Evolutionary conservation across 2,888 invertebrate species (phyloP), one percentile per base, ranked within the genome.

Genomic region (Limnephilus rhombicus): DNA sequence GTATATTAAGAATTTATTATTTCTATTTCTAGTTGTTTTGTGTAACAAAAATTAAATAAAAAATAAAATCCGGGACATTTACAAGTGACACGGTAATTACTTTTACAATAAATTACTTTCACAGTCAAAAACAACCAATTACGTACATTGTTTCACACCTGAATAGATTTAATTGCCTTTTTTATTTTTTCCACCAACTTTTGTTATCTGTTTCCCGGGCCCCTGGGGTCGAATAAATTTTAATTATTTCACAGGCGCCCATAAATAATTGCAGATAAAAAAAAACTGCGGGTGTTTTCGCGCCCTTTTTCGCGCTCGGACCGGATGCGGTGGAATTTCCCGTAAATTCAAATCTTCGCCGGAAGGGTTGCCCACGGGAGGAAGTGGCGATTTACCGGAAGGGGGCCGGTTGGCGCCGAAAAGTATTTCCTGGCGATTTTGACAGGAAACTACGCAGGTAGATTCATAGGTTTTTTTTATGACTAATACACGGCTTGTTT

Each of bases 251-350:
- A 83, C 83, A 41, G 83, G 37, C 37, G 37, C 37, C 83, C 34
- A 83, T 83, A 83, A 83, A 83, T 83, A 83, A 83, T 37, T 83
- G 37, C 37, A 83, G 83, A 83, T 83, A 83, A 83, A 83, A 49
- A 45, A 49, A 83, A 83, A 83, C 83, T 34, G 83, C 2, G 68
- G 68, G 68, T 34, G n/a, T 24, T 83, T 83, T 83, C 83, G 83
- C 37, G 83, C 83, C 83, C 83, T 41, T 83, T 41, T 83, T 41
- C 37, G 37, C 37, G 37, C 83, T 11, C 37, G 34, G 37, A 41
- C 34, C 83, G 83, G 83, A 83, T 24, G 83, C 37, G 34, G 34
- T 41, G 34, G 83, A 83, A 83, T 83, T 83, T 83, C 37, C 83
- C 83, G 83, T 34, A 83, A 83, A 37, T 83, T 83, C 34, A 37